Evolutionary conservation across 2,113 vertebrate species (phyloP), one percentile per base, ranked within the genome.

Genomic region (Hippocampus mohnikei): DNA sequence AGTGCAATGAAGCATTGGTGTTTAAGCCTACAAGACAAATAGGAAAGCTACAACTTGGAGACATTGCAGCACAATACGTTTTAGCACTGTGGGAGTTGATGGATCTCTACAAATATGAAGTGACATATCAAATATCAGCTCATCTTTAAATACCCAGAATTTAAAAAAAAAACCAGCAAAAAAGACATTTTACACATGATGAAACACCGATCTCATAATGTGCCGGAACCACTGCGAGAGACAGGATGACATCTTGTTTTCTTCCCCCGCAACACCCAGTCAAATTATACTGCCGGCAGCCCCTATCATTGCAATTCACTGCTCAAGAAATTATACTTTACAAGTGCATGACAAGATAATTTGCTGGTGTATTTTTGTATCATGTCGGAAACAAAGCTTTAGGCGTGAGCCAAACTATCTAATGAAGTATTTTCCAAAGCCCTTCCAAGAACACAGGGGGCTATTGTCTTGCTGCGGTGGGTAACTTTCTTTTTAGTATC

Each of bases 11-110:
- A 81, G 77, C 83, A 72, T 75, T 58, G 37, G 75, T 72, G 77
- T 78, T 83, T 77, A 79, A 76, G 76, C 69, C 66, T 69, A 78
- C 3, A 8, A 65, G 67, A 74, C 67, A 88, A 85, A 84, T 83
- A 81, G 50, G 74, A 79, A 81, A 82, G 59, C 65, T 81, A 64
- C 71, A 50, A 65, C 60, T 74, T 50, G 53, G 58, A 62, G 46
- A 55, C 50, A 76, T 75, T 52, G 48, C 42, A 69, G 67, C 8
- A 65, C 44, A 73, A 72, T 73, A 67, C 46, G 41, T 66, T 80
- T 79, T 68, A 70, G 52, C 66, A 73, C 69, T 67, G 8, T 8
- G 62, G 70, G 74, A 82, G 61, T 72, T 55, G n/a, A 64, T 15
- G 29, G 67, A 83, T 78, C 67, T 82, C 46, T 20, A 41, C 23